Conservation (phyloP, 37 sponge, comb jelly and placozoan species). For the Tethya wilhelma region DNA sequence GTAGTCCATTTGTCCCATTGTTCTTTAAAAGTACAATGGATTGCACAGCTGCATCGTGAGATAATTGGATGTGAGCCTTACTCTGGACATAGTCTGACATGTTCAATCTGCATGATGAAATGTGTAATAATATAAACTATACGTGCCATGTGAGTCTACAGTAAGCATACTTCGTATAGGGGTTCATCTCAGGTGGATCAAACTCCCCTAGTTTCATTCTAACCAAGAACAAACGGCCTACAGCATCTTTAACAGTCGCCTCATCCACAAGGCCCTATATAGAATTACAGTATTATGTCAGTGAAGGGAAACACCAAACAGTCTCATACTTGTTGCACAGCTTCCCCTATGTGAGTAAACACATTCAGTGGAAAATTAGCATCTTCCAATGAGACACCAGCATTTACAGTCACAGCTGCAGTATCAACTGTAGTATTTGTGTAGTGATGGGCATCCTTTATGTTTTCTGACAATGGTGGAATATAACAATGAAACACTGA, state of each 20-base stretch:
- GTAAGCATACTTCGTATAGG: conserved; percentile 45
- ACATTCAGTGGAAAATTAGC: conserved; percentile 49
- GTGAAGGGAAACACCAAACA: no score
- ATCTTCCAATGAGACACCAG: not conserved
- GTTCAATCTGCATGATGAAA: conserved; percentile 17
- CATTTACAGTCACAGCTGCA: conserved; percentile 42
- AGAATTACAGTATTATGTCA: no score
- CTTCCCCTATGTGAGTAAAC: conserved; percentile 51
- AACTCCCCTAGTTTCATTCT: conserved; percentile 79
- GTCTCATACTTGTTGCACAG: conserved; percentile 10
- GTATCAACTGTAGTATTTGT: conserved; percentile 20
- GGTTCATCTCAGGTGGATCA: conserved; percentile 76
- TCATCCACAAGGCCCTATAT: not conserved
- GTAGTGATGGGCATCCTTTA: conserved; percentile 49
- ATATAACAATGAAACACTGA: no score
- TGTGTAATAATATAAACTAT: no score
- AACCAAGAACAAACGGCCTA: conserved; percentile 48
- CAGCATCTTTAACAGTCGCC: conserved; percentile 47
- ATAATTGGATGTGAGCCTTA: conserved; percentile 29
- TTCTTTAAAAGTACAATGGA: conserved; percentile 64
- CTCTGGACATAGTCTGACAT: conserved; percentile 46
- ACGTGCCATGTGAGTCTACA: not conserved
- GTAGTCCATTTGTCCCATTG: not conserved
- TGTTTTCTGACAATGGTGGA: conserved; percentile 27
- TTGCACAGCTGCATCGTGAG: conserved; percentile 47